Base-by-base conservation (phyloP, 2,113 vertebrate species). In the Balaeniceps rex region DNA sequence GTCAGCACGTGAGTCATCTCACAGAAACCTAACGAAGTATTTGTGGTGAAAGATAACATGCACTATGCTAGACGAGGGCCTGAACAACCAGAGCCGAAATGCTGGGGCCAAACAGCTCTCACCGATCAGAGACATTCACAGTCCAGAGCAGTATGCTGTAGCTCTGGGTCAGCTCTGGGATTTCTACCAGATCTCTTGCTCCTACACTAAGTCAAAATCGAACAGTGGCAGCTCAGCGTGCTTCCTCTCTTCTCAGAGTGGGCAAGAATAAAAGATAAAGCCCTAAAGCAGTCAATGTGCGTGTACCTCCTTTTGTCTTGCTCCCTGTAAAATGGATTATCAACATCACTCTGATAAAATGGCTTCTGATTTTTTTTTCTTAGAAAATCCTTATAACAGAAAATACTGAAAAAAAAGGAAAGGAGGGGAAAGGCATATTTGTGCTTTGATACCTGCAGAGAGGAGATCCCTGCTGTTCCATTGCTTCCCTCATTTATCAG, bases 1-100 rank as follows among this genome's bases (percentile, higher is more conserved):
- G 69, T 81, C 82, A 92, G 71, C 64, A 77, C 0, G 0, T 0
- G 0, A 92, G 25, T 34, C 4, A 0, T 72, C 49, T 85, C 1
- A 0, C 25, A 83, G 85, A 93, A 93, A 38, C 21, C 26, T 68
- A 38, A 23, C 0, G 0, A 77, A 74, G 58, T 33, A 33, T 57
- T 63, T 83, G 34, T 44, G 60, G 34, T 60, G 60, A 81, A 93
- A 83, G 46, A n/a, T 25, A 24, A 78, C 12, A 51, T 11, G 23
- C n/a, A 7, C n/a, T 42, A 6, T 10, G 33, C 66, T 81, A 85
- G 88, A 80, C 31, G 23, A 72, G 40, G 28, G 25, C 46, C 75
- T 70, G 60, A 78, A 21, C 31, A 57, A 21, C 22, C 2, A 1
- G 34, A 74, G 29, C 12, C 1, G 2, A 66, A 83, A 63, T 11